Evolutionary conservation across 2,113 vertebrate species (phyloP), one percentile per base, ranked within the genome.

Genomic region (Passer montanus): DNA sequence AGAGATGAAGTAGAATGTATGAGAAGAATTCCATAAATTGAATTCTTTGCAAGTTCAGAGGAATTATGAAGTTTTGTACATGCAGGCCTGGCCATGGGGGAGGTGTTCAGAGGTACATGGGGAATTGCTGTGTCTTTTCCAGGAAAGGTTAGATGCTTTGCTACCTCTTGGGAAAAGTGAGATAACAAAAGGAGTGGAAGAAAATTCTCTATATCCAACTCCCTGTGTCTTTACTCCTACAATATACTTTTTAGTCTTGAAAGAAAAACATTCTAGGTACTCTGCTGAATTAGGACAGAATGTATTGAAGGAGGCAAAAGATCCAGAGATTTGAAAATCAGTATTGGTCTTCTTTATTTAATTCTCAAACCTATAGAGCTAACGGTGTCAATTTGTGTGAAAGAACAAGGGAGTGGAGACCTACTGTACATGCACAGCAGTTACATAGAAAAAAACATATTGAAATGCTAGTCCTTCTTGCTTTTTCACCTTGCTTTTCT

Each of bases 381-480:
- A 82, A 76, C 12, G 13, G 72, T 74, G 59, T 86, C 68, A 35
- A 52, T 91, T 20, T 55, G n/a, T 94, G 41, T 82, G 81, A 46
- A 72, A 83, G 62, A 75, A 31, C n/a, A 70, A 55, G 72, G 59
- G 46, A 80, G 46, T 17, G 41, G 55, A 94, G 59, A 53, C 75
- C 43, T 62, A 4, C 35, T 55, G 63, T 94, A 67, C 95, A 47
- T 96, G 91, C 74, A 53, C 93, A 84, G 78, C 91, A 88, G 91
- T 97, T 91, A 39, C 73, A 66, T 64, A 92, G 85, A 73, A 95
- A 84, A 97, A 97, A 93, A 39, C 75, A 55, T 76, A 60, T 87
- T 84, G 66, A 97, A 97, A 96, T 81, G 77, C 67, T 85, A 3
- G 58, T 95, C 95, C 70, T 87, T 95, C 77, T 87, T 70, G 55